These are phyloP conservation scores for Rhinolophus sinicus DNA, from an alignment of 2,113 vertebrate genomes.

Conservation along the genomic window DNA sequence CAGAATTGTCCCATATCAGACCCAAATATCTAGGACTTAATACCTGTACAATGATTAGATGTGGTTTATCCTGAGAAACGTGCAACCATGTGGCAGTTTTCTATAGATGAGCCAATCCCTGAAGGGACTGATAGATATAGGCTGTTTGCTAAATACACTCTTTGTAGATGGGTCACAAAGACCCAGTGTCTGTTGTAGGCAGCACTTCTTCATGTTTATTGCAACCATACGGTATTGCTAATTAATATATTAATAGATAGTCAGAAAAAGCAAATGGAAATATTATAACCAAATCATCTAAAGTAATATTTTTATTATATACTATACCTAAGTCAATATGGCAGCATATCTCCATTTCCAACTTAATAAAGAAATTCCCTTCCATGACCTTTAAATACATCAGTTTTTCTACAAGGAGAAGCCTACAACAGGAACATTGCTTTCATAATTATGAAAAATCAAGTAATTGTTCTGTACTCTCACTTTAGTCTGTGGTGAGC, in stretches of 20 bases:
- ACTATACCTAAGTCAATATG: background rate
- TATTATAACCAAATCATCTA: background rate
- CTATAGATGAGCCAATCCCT: background rate
- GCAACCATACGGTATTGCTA: background rate
- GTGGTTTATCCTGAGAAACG: background rate
- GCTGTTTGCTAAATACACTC: background rate
- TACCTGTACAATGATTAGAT: background rate
- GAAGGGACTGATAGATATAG: background rate
- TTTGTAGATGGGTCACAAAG: background rate
- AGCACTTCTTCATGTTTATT: background rate
- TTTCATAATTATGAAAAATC: conserved; percentile 36
- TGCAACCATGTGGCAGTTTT: background rate
- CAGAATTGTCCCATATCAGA: too few species aligned
- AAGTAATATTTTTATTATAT: background rate
- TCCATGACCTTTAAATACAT: background rate
- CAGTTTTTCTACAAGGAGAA: background rate
- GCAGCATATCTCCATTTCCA: background rate
- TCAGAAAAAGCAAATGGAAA: background rate
- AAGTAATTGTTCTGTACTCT: conserved; percentile 33
- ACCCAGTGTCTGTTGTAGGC: background rate
- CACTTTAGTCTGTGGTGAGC: background rate
- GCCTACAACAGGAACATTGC: background rate
- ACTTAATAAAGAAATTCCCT: background rate
- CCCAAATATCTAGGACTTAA: background rate
- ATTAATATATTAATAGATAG: background rate